Percentiles rank a stretch among this genome's conserved stretches.
Conservation (phyloP, 2,888 invertebrate species). For the Holacanthella duospinosa region DNA sequence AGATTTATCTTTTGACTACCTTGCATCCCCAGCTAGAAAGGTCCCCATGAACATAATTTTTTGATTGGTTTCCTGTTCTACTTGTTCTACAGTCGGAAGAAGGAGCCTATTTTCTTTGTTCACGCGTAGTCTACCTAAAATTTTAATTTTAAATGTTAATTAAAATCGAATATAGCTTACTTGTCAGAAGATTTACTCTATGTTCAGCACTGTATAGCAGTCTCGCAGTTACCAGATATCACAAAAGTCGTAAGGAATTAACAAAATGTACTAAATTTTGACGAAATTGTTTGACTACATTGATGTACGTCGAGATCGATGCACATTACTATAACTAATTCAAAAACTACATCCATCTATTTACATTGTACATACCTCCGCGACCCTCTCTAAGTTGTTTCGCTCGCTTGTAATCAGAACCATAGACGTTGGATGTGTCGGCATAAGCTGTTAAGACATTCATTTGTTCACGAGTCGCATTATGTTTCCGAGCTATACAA, state of each 20-base stretch:
- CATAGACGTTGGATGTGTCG: constrained; percentile 36
- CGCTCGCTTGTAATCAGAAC: constrained; percentile 29
- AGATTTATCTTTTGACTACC: constrained; percentile 7
- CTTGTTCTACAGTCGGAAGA: constrained; percentile 30
- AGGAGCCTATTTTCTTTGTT: constrained; percentile 19
- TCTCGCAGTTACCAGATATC: too few species aligned
- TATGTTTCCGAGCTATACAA: not conserved
- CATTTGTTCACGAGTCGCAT: constrained; percentile 31
- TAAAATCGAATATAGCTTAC: not conserved
- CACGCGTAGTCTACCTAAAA: constrained; percentile 20
- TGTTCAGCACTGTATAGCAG: too few species aligned
- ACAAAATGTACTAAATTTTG: too few species aligned
- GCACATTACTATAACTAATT: too few species aligned
- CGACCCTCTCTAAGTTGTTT: constrained; percentile 24
- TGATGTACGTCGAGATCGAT: not conserved
- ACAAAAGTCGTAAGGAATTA: too few species aligned
- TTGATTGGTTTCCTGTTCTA: constrained; percentile 19
- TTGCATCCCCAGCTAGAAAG: constrained; percentile 34
- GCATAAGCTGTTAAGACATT: constrained; percentile 35
- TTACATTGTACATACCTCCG: too few species aligned
- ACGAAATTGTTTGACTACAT: too few species aligned
- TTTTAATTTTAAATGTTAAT: not conserved
- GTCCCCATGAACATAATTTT: constrained; percentile 34
- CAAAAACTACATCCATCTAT: too few species aligned
- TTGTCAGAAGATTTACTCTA: too few species aligned